Base-by-base conservation (phyloP, 2,113 vertebrate genomes). In the Austrofundulus limnaeus region DNA sequence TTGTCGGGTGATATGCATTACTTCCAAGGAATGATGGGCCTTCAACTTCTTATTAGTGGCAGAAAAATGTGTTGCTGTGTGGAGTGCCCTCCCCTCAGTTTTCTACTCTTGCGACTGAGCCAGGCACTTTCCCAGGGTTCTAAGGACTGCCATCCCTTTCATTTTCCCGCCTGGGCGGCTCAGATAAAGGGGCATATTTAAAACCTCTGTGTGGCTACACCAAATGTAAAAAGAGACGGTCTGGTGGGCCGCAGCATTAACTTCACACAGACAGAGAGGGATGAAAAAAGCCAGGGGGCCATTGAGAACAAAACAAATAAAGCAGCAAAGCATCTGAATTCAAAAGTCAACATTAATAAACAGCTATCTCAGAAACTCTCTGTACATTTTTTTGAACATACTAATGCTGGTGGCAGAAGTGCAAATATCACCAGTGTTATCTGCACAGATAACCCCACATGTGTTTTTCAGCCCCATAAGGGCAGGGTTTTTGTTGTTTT, bases 111-210 rank as follows among this genome's bases (percentile, higher is more conserved):
- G 77, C 68, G 56, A 80, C 75, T 73, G 82, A 84, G 88, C 83
- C 86, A 76, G 82, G 63, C 82, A 81, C 78, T 85, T 91, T 91
- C 85, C 83, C 90, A 83, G 85, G 83, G 81, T 90, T 91, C 88
- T 90, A 79, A 88, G 88, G 84, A 83, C 87, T 78, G 81, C 79
- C 86, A 74, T 85, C 81, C 84, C 83, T 90, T 91, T 92, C 85
- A 90, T 91, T 88, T 82, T 77, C 86, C 83, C 75, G 88, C 84
- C 89, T 90, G 89, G 87, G 81, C 82, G 62, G 78, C 87, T 85
- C 85, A 91, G 90, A 92, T 91, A 90, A 92, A 92, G 87, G 85
- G 80, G 76, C 85, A 86, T 88, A 89, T 91, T 92, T 79, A 88
- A 28, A 92, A 86, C 77, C 81, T 77, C 83, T 78, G 85, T 82